Evolutionary conservation across 1,140 invertebrate genomes (phyloP), one percentile per base, ranked within the genome.

Genomic region (Drosophila melanica): DNA sequence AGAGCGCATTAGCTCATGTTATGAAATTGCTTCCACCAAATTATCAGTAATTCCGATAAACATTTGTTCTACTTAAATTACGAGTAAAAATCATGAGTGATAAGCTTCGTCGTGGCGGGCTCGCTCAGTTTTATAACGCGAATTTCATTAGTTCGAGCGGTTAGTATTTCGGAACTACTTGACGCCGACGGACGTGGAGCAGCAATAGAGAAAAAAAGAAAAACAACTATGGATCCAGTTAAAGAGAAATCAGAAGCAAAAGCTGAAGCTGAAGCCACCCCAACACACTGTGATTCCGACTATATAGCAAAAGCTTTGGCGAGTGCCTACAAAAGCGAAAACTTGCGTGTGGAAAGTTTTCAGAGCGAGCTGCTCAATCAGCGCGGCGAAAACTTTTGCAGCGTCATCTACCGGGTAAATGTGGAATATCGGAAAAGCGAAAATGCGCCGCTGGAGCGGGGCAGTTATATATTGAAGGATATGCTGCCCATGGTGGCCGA

Each of bases 351-450:
- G 5, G 66, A 77, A 42, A 75, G 27, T 33, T 77, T 77, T 33
- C 23, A 66, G 5, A 69, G 75, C 12, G 42, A 77, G 4, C 11
- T 14, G 2, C 51, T 84, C 16, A 77, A 39, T 12, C 68, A 84
- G 11, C 59, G 12, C 23, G 84, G 84, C 18, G 84, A 87, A 33
- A 89, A 89, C 63, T 87, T 89, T 62, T 89, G 79, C 33, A 87
- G 82, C 72, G 62, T 64, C 54, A 89, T 87, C 68, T 87, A 84
- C 27, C 77, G 81, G 16, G 44, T 81, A 18, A 58, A 55, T 7
- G 58, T 91, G 2, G 10, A 60, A 30, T 87, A 81, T 65, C 73
- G 68, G 10, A 47, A 62, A 12, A 54, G 41, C n/a, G 14, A 59
- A 18, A 57, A 67, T 42, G 55, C 63, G 11, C 57, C 64, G 9